phyloP scores from a whole-genome alignment of 2,113 vertebrate species.

The Sapayoa aenigma region DNA sequence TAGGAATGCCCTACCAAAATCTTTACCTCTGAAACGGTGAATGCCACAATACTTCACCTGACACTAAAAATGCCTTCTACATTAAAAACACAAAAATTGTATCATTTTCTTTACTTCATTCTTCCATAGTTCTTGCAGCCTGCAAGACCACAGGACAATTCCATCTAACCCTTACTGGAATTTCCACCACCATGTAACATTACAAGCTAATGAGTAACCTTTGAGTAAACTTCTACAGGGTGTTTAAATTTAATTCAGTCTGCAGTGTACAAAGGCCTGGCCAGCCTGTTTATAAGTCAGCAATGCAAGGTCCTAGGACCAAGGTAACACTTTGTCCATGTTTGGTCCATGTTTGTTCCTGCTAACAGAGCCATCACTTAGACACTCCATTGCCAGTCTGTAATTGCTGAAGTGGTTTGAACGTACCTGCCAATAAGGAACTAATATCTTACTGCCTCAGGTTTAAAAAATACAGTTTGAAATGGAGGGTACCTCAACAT shows the following conservation, averaged over 20 bases:
- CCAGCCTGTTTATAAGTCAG: not conserved
- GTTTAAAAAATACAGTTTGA: not conserved
- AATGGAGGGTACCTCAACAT: not conserved
- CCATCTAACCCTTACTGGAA: not conserved
- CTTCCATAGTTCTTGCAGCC: not conserved
- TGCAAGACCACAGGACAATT: conserved; percentile 11
- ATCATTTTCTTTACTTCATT: conserved; percentile 1
- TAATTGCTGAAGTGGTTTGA: not conserved
- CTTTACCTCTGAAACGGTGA: not conserved
- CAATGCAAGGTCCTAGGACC: not conserved
- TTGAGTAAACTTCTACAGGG: not conserved
- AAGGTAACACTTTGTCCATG: not conserved
- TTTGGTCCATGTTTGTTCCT: not conserved
- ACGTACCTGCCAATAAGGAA: not conserved
- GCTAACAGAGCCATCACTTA: not conserved
- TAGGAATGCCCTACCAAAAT: not conserved
- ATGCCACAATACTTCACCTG: not conserved
- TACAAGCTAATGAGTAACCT: conserved; percentile 12
- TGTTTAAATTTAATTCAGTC: not conserved
- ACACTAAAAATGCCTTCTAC: not conserved
- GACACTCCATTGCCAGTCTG: not conserved
- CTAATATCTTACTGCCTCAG: not conserved
- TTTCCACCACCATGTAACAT: not conserved
- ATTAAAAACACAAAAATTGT: not conserved
- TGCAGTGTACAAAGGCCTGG: not conserved